Evolutionary conservation across 2,888 invertebrate genomes (phyloP), one percentile per base, ranked within the genome.

Genomic region (Achlya flavicornis): DNA sequence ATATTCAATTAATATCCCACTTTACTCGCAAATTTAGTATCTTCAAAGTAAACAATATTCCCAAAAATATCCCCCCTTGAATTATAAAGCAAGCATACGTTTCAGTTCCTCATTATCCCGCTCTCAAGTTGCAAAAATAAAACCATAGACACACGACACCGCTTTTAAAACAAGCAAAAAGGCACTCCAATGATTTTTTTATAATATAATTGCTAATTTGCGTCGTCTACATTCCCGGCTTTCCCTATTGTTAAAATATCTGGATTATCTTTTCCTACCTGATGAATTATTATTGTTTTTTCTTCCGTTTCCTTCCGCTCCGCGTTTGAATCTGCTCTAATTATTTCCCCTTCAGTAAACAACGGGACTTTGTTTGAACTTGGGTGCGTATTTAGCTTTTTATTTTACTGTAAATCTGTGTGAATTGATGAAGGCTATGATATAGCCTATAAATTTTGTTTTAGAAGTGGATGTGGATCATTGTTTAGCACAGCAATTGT

Each of bases 151-250:
- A 61, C 66, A 66, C 70, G 74, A 71, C 74, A 70, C 72, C 62
- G 68, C 67, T 41, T 41, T 41, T 64, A 68, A 86, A 90, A 87
- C 80, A 77, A 46, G n/a, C n/a, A 46, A 46, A 1, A 46, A 84
- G 84, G 75, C 78, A 69, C 80, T 76, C 74, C 74, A 68, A 75
- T 87, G 86, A 87, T 79, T 89, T 86, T 91, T 91, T 90, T 86
- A 89, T 86, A 82, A 84, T 81, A 86, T 89, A 91, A 92, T 92
- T 90, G 92, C 92, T 92, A 91, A 93, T 93, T 88, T 81, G 91
- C 86, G 72, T 85, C 81, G 74, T 83, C 76, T 83, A 84, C 77
- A 75, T 80, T 84, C 82, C 78, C 75, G 78, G 77, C 81, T 77
- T 72, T 77, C 7, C 19, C 80, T 80, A 85, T 89, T 90, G 87